Base-by-base conservation (phyloP, 2,113 vertebrate species). In the Seriola quinqueradiata region DNA sequence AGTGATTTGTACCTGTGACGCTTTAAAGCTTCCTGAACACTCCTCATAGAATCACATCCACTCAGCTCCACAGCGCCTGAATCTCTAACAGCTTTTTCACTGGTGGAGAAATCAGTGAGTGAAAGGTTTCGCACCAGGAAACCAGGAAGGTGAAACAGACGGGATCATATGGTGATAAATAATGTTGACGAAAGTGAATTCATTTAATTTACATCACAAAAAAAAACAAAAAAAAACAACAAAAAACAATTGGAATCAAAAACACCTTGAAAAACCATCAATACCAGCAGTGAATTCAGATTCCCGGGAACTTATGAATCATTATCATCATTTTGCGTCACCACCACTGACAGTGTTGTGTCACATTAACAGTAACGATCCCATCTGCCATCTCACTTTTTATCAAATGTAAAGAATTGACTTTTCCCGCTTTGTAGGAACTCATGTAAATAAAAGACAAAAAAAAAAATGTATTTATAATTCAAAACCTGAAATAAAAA, bases 291-390 rank as follows among this genome's bases (percentile, higher is more conserved):
- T 40, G 65, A 71, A 58, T 32, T 55, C 69, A 3, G 36, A 14
- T 71, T 61, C 46, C 28, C 3, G 36, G 58, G 25, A 67, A 67
- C 21, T 42, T 59, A 58, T 86, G 85, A 91, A 71, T 89, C 85
- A 86, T 89, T 82, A 87, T 63, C 32, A 0, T 1, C 42, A 16
- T 8, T 50, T 59, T 82, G 75, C 78, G 8, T 88, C 85, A 82
- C 75, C 85, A 82, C 34, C 21, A 1, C 48, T 71, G 85, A 84
- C 75, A 77, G 11, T 17, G 21, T 34, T 61, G 74, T 64, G 54
- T 74, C 81, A 82, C 65, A 78, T 28, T 71, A n/a, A 82, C 70
- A 79, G 75, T 60, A 71, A 84, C 79, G 86, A 77, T 75, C 68
- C 85, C 81, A 84, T 82, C 81, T 82, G 83, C 79, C 72, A 63